Base-by-base conservation (phyloP, 2,113 vertebrate species). In the Dendrocopos noguchii region DNA sequence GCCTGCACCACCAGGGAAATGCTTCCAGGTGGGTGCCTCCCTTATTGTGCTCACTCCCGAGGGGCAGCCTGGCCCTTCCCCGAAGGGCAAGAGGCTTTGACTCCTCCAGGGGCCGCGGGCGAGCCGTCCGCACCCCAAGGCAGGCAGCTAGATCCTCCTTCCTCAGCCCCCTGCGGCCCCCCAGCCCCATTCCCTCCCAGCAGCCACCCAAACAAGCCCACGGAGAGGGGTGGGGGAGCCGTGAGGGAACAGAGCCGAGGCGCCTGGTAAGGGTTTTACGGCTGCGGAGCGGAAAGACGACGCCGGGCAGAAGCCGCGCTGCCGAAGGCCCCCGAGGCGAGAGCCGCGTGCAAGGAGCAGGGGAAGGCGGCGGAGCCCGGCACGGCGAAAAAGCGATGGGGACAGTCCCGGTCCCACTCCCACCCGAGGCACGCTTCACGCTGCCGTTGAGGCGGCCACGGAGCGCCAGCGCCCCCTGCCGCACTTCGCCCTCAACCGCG, bases 391-490 rank as follows among this genome's bases (percentile, higher is more conserved):
- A 36, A 9, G 20, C 34, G 10, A 44, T 8, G 56, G 18, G 21
- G 13, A 36, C 20, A 3, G 31, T 36, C 7, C 36, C 27, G 4
- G 4, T 27, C 50, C 39, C 21, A 5, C 27, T 13, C 68, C 61
- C 17, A 6, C 53, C 39, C 0, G 21, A 10, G 20, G 4, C 3
- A 13, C 22, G 61, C 6, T 29, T 2, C 8, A 10, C 18, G 8
- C 7, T 15, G 24, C 44, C 14, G 22, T 71, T 31, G 29, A 3
- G 16, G 31, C 18, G 57, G 76, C 24, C 34, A 11, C 90, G 16
- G 77, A 77, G 24, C 57, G 31, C 34, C 84, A 81, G 84, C 90
- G 78, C 84, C 90, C 72, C 90, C 90, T 91, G 24, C 71, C 44
- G 52, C 24, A 28, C 56, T 4, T 17, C 33, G 17, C 36, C 19